Evolutionary conservation across 2,888 invertebrate species (phyloP), one percentile per base, ranked within the genome.

Genomic region (Patella ulyssiponensis): DNA sequence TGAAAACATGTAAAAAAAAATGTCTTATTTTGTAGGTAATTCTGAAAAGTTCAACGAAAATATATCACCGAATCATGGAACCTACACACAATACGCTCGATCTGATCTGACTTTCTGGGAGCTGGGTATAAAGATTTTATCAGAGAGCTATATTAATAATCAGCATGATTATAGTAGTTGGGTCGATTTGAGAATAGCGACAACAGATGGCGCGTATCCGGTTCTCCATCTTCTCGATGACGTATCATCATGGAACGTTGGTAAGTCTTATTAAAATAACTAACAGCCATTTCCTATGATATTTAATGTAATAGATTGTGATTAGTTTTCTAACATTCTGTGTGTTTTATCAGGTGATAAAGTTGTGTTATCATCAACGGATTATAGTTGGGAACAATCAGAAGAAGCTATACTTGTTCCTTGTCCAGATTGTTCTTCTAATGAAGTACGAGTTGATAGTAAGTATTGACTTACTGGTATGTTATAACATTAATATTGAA

Each of bases 281-380:
- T 44, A 44, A 44, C 44, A 44, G 44, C 7, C 7, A 44, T 44
- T 44, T 44, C 7, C 44, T 44, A 44, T 9, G 1, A 44, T 44
- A 7, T 44, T 44, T 7, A 44, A 44, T 44, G 1, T 9, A 44
- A 9, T 44, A 44, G 44, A 44, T 44, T 44, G 44, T 44, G 9
- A 9, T 9, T 44, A 44, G 9, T 44, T 44, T 44, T 44, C 44
- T 44, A 7, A n/a, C n/a, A n/a, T n/a, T n/a, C n/a, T n/a, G n/a
- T 44, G 9, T 44, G 9, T 44, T 17, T n/a, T 12, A 76, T 1
- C 79, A 82, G 87, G 85, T 69, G 87, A 87, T 72, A 71, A 75
- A 12, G 74, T 87, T 1, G 80, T 86, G 1, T 70, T 87, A 14
- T 80, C 86, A 3, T 85, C 84, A 12, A 86, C 86, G 4, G 86